Conservation (phyloP, 2,113 vertebrate genomes). For the Triplophysa rosa region DNA sequence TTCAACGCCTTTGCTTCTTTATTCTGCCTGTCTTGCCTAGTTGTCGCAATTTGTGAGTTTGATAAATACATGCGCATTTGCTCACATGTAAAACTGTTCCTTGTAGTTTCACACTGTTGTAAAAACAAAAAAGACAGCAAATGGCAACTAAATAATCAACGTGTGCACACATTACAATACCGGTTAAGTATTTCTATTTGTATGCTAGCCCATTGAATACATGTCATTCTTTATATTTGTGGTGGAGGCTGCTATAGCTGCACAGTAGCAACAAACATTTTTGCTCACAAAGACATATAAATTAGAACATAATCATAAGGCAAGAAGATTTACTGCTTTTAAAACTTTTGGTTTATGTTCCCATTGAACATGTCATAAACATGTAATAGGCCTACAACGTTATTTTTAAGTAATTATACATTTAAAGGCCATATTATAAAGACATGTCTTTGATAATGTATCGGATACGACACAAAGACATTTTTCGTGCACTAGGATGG, state of each 20-base stretch:
- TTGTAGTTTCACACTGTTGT: neutral
- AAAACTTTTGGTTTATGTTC: neutral
- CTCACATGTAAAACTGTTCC: slow-evolving; percentile 7
- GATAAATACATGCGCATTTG: slow-evolving; percentile 54
- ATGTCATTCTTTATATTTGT: no score
- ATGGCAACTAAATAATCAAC: neutral
- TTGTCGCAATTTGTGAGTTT: slow-evolving; percentile 53
- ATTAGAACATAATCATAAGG: no score
- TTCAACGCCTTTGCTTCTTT: slow-evolving; percentile 50
- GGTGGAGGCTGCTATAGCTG: no score
- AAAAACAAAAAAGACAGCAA: neutral
- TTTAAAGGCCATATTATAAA: slow-evolving; percentile 55
- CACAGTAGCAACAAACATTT: no score
- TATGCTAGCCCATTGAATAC: no score
- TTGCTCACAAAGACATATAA: no score
- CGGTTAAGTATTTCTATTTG: neutral
- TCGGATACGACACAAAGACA: no score
- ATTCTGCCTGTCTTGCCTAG: slow-evolving; percentile 55
- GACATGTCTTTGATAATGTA: slow-evolving; percentile 65
- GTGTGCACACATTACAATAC: neutral
- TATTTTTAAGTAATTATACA: neutral
- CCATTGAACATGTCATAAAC: neutral
- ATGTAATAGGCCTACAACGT: neutral
- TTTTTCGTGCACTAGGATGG: slow-evolving; percentile 59
- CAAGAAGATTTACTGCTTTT: no score